Conservation (phyloP, 2,797 vertebrate species). For the Sorex maritimensis region DNA sequence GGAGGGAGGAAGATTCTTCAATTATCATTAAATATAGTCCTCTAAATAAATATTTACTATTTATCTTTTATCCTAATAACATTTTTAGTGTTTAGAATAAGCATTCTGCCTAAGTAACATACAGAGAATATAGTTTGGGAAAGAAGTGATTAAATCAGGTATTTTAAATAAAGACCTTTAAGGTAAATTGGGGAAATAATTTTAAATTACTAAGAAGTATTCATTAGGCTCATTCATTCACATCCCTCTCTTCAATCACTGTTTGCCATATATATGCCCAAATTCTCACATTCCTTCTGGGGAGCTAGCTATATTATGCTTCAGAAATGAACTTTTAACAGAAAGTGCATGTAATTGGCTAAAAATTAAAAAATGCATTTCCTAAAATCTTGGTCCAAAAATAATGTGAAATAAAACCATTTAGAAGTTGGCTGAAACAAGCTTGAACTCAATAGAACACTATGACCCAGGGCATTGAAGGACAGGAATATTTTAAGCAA, state of each 20-base stretch:
- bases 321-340: constrained; percentile 59
- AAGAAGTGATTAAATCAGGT: background rate
- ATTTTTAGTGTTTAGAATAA: background rate
- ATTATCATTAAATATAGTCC: background rate
- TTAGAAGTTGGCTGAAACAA: constrained; percentile 57
- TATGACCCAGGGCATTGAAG: constrained; percentile 81
- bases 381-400: constrained; percentile 37
- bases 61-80: background rate
- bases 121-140: background rate
- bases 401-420: constrained; percentile 47
- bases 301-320: constrained; percentile 18
- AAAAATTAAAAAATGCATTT: constrained; percentile 43
- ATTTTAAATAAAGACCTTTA: background rate
- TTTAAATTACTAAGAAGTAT: background rate
- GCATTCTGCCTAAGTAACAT: background rate
- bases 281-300: background rate
- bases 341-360: constrained; percentile 23
- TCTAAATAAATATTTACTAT: background rate
- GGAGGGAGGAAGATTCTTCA: too few species aligned
- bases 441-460: constrained; percentile 66
- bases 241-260: background rate
- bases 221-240: constrained; percentile 38
- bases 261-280: background rate
- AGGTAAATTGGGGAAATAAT: background rate
- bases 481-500: constrained; percentile 78